A percentile compares a stretch with the other conserved stretches of the same genome.
Evolutionary conservation across 1,140 invertebrate species (phyloP).

Genomic region (Chelonus insularis): DNA sequence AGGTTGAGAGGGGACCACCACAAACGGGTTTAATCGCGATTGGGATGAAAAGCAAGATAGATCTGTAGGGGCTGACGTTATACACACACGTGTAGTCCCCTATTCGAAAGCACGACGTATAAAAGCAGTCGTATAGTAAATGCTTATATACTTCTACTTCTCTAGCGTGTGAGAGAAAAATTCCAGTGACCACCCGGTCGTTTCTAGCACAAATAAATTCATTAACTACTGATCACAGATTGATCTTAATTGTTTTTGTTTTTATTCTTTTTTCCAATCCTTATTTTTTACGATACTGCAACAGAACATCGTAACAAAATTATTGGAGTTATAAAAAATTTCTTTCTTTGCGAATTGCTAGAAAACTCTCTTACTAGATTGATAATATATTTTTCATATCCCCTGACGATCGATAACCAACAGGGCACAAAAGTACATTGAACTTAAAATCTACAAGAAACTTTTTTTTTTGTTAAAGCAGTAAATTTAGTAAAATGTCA

Average conservation of each 20-base stretch:
- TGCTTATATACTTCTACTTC: slow-evolving; percentile 15
- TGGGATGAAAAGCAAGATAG: slow-evolving; percentile 1
- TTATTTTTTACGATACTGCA: not conserved
- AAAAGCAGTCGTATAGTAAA: not conserved
- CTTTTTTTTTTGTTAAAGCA: not conserved
- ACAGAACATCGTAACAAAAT: not conserved
- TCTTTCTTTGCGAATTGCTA: not conserved
- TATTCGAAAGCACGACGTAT: no score
- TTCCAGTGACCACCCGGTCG: slow-evolving; percentile 28
- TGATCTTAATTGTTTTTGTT: slow-evolving; percentile 31
- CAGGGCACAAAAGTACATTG: not conserved
- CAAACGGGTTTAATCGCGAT: slow-evolving; percentile 28
- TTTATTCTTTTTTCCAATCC: no score
- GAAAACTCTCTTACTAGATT: not conserved
- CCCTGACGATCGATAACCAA: not conserved
- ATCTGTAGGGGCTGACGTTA: not conserved
- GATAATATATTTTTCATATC: slow-evolving; percentile 8
- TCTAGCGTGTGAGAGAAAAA: slow-evolving; percentile 5
- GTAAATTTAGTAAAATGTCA: no score
- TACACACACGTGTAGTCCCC: not conserved
- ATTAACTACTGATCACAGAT: slow-evolving; percentile 25
- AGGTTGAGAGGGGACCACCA: slow-evolving; percentile 14
- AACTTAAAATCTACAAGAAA: not conserved
- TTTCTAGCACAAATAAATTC: slow-evolving; percentile 30
- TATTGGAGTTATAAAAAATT: slow-evolving; percentile 1